Evolutionary conservation across 2,888 invertebrate species (phyloP), one percentile per base, ranked within the genome.

Genomic region (Heliconius ethilla): DNA sequence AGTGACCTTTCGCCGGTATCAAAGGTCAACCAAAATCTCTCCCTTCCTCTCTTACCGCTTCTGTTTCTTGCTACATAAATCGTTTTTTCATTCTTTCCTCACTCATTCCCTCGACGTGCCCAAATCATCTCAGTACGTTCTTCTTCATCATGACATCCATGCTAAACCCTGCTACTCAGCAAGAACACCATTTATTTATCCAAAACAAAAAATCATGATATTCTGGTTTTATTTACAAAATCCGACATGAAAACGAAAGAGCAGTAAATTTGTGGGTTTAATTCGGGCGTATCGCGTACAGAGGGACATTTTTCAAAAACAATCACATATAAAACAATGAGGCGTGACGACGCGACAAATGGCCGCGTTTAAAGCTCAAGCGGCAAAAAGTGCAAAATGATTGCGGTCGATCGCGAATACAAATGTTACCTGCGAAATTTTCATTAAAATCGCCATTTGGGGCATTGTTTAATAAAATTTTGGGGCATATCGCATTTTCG

Each of bases 311-410:
- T 89, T 87, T 90, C 89, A 90, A 89, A 90, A 91, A 90, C 89
- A 90, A 91, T 90, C 88, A 86, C 88, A 88, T 85, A 85, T 86
- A 87, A 86, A 89, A 89, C 89, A 90, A 91, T 89, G 89, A 88
- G 85, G 85, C 87, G 83, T 85, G 90, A 88, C 89, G 87, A 82
- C 88, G 86, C 83, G 83, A 86, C 84, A 83, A 86, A 86, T 85
- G 86, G 85, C 80, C 79, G 83, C 80, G 81, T 82, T 81, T 81
- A 83, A 81, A 81, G 63, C 79, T 72, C 65, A 29, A 72, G 70
- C 63, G 70, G 70, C 78, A 80, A 80, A 81, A 81, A 80, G 80
- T 77, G 80, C 79, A 75, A 80, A 80, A 81, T 76, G 75, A 80
- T 79, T 81, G 80, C 77, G 80, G 77, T 70, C 66, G 40, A 69